A percentile compares a stretch with the other conserved stretches of the same genome.
phyloP scores from a whole-genome alignment of 2,888 invertebrate genomes.

The Adelognathus sp. region DNA sequence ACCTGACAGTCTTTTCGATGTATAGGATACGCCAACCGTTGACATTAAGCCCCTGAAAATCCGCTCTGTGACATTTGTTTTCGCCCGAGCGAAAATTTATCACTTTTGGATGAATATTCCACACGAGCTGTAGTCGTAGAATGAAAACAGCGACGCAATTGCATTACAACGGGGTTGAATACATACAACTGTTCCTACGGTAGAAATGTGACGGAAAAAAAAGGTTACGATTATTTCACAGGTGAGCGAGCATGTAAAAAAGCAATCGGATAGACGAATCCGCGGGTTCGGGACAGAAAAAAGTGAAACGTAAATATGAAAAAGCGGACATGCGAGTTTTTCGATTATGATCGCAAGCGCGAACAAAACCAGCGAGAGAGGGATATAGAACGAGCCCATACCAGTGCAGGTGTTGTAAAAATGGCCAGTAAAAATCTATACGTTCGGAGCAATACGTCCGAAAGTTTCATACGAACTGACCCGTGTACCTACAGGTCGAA shows the following conservation, averaged over 20 bases:
- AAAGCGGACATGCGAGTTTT: constrained; percentile 21
- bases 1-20: constrained; percentile 5
- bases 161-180: neutral
- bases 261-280: neutral
- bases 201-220: neutral
- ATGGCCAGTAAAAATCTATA: constrained; percentile 46
- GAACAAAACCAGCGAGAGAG: no score
- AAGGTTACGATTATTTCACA: constrained; percentile 20
- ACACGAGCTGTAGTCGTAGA: neutral
- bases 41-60: constrained; percentile 14
- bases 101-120: neutral
- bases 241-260: constrained; percentile 10
- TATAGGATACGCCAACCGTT: no score
- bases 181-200: no score
- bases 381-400: neutral
- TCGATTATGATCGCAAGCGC: constrained; percentile 45
- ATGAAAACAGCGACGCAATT: neutral
- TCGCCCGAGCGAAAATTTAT: constrained; percentile 8
- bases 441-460: constrained; percentile 31
- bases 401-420: constrained; percentile 21
- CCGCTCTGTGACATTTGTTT: constrained; percentile 22
- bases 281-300: neutral
- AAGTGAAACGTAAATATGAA: constrained; percentile 34
- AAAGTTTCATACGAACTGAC: no score
- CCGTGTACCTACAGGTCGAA: no score